phyloP scores from a whole-genome alignment of 2,888 invertebrate species.

The Acanthoscelides obtectus region DNA sequence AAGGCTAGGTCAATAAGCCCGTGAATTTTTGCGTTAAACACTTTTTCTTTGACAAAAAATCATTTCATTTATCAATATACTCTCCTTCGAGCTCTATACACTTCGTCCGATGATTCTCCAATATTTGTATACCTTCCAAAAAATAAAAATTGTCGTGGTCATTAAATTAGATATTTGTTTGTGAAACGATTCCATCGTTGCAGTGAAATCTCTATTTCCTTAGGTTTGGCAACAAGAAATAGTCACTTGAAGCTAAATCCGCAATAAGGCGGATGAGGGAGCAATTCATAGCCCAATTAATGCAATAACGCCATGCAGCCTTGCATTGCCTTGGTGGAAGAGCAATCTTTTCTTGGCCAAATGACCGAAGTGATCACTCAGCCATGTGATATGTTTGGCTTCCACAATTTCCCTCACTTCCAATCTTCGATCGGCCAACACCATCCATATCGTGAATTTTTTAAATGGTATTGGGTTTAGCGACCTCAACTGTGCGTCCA shows the following conservation, averaged over 20 bases:
- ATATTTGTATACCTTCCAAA: background rate
- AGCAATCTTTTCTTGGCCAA: background rate
- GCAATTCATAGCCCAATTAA: constrained; percentile 1
- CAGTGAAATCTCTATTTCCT: background rate
- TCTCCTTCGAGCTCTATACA: background rate
- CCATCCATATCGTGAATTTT: too few species aligned
- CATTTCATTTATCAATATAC: background rate
- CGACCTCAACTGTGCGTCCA: background rate
- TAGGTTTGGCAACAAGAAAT: constrained; percentile 3
- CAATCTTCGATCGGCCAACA: too few species aligned
- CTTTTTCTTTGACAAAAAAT: background rate
- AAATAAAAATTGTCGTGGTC: background rate
- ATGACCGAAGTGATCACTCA: too few species aligned
- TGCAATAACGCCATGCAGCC: background rate
- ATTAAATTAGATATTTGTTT: background rate
- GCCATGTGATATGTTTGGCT: too few species aligned
- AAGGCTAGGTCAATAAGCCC: background rate
- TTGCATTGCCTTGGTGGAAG: background rate
- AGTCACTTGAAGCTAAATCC: background rate
- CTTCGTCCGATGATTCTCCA: background rate
- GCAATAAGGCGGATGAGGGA: background rate
- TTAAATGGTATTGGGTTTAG: background rate
- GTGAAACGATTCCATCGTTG: constrained; percentile 2
- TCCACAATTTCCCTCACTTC: too few species aligned
- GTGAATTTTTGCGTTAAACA: background rate